These are phyloP conservation scores for Anomalospiza imberbis DNA, from an alignment of 2,797 vertebrate genomes.

Conservation along the genomic window DNA sequence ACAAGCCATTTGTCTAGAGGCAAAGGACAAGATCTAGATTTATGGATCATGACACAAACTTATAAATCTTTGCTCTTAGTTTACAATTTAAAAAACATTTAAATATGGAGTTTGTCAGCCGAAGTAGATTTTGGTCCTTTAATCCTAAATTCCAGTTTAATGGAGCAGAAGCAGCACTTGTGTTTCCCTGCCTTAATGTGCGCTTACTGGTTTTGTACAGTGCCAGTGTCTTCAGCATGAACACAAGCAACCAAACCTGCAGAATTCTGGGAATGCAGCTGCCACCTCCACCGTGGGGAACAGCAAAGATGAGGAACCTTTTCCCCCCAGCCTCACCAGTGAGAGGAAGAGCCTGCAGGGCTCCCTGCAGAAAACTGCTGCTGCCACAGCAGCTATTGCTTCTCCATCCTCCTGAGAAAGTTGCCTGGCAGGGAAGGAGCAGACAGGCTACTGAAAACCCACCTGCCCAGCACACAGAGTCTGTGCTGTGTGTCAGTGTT, in stretches of 20 bases:
- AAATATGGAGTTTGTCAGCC: not conserved
- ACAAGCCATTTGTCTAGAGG: constrained; percentile 40
- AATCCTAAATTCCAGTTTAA: not conserved
- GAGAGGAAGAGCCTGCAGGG: not conserved
- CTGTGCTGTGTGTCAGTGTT: not conserved
- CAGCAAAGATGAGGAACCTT: not conserved
- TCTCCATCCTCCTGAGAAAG: not conserved
- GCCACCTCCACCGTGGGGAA: not conserved
- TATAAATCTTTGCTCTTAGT: constrained; percentile 21
- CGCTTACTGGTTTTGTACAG: not conserved
- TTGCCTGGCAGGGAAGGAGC: not conserved
- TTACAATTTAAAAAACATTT: constrained; percentile 6
- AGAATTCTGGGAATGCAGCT: not conserved
- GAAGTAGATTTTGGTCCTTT: not conserved
- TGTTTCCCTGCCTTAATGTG: not conserved
- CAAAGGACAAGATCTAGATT: constrained; percentile 19
- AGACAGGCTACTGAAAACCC: not conserved
- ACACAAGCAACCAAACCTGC: not conserved
- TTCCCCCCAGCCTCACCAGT: not conserved
- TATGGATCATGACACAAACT: constrained; percentile 12
- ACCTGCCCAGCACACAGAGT: not conserved
- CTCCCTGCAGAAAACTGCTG: not conserved
- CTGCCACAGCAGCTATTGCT: not conserved
- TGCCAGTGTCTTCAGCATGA: not conserved
- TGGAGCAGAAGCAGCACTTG: not conserved